Conservation (phyloP, 2,113 vertebrate genomes). For the Poecilia latipinna region DNA sequence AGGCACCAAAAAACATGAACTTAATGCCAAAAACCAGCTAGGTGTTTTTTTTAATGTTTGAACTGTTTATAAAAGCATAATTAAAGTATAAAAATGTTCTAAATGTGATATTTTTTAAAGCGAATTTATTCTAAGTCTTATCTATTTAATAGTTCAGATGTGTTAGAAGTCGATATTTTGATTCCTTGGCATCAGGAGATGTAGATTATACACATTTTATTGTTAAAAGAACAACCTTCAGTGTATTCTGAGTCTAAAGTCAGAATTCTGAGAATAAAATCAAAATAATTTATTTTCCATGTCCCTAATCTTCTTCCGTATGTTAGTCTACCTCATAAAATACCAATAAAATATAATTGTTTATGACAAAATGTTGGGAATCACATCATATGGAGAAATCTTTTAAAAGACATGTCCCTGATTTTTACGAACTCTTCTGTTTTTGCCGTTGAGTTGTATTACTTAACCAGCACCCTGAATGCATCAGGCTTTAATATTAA, state of each 20-base stretch:
- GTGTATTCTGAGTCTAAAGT: too few species aligned
- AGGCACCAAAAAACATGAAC: too few species aligned
- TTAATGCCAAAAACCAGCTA: too few species aligned
- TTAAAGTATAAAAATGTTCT: too few species aligned
- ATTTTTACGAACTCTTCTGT: constrained; percentile 39
- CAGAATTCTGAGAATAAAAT: too few species aligned
- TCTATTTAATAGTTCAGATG: neutral
- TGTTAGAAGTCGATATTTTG: too few species aligned
- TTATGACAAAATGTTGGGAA: neutral
- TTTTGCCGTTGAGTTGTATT: constrained; percentile 30
- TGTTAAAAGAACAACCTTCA: neutral
- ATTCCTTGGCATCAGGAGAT: neutral
- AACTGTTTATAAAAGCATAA: too few species aligned
- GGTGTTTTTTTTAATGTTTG: too few species aligned
- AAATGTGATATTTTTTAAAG: neutral
- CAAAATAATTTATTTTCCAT: too few species aligned
- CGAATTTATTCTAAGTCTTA: neutral
- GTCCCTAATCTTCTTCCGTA: too few species aligned
- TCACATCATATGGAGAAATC: constrained; percentile 8
- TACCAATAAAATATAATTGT: neutral
- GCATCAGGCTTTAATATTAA: constrained; percentile 58
- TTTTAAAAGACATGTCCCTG: constrained; percentile 2
- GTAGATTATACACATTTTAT: neutral
- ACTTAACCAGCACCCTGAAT: constrained; percentile 31
- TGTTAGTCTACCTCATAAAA: too few species aligned